A percentile compares a stretch with the other conserved stretches of the same genome.
Evolutionary conservation across 2,113 vertebrate genomes (phyloP).

Genomic region (Phalacrocorax brasilianus): DNA sequence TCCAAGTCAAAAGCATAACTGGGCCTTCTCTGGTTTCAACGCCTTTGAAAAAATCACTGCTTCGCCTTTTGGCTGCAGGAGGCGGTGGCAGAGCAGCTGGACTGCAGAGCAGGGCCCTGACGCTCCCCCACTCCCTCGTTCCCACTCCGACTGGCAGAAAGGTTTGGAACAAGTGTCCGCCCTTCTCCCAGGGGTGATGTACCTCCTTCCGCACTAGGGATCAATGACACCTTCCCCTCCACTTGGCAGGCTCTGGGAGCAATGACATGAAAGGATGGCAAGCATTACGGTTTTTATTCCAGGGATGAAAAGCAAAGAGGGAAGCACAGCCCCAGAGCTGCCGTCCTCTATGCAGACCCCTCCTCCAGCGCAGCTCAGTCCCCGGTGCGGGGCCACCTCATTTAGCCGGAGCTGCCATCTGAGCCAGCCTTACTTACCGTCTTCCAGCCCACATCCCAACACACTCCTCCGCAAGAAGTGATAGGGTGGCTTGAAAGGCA

Average conservation of each 20-base stretch:
- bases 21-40: background rate
- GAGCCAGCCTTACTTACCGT: background rate
- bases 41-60: background rate
- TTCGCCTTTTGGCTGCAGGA: background rate
- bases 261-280: accelerated
- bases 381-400: background rate
- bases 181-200: background rate
- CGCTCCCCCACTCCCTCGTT: background rate
- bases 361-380: background rate
- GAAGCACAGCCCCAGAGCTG: background rate
- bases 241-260: background rate
- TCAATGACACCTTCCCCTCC: background rate
- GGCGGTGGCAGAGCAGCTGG: background rate
- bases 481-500: background rate
- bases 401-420: background rate
- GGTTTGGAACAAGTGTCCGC: accelerated
- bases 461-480: background rate
- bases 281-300: accelerated
- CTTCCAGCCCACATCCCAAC: background rate
- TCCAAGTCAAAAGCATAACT: background rate
- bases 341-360: background rate
- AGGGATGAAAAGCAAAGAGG: background rate
- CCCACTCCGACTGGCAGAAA: background rate
- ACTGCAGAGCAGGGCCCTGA: background rate
- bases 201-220: background rate